Conservation (phyloP, 2,113 vertebrate genomes). For the Ancistrus triradiatus region DNA sequence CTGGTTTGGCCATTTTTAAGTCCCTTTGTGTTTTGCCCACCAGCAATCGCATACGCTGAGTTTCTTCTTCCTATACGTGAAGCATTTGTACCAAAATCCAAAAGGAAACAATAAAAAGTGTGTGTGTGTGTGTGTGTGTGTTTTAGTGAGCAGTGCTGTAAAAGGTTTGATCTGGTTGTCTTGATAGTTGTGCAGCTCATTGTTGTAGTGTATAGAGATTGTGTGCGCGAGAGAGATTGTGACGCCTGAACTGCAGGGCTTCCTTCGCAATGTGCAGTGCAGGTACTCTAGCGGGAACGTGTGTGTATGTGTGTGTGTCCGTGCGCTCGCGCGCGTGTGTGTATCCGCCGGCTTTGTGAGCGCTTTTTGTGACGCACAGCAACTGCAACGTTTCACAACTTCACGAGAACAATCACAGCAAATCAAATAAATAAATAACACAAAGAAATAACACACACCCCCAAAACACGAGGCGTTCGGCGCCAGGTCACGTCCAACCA, state of each 20-base stretch:
- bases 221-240: constrained; percentile 57
- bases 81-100: constrained; percentile 65
- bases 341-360: constrained; percentile 50
- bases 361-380: constrained; percentile 51
- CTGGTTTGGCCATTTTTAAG: constrained; percentile 19
- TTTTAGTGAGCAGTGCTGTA: constrained; percentile 34
- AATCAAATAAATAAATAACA: constrained; percentile 11
- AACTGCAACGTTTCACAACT: constrained; percentile 35
- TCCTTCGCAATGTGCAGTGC: constrained; percentile 77
- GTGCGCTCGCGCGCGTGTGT: constrained; percentile 48
- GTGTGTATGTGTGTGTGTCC: constrained; percentile 29
- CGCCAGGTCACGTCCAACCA: not conserved
- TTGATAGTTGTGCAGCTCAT: constrained; percentile 66
- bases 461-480: not conserved
- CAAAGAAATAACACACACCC: constrained; percentile 7
- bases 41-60: constrained; percentile 53
- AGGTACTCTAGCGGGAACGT: constrained; percentile 58
- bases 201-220: constrained; percentile 38
- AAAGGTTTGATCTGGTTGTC: constrained; percentile 50
- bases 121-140: constrained; percentile 62
- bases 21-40: constrained; percentile 46
- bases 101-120: constrained; percentile 49
- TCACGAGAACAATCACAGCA: constrained; percentile 44
- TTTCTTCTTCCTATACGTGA: constrained; percentile 51
- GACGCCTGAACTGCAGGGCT: constrained; percentile 72